phyloP scores from a whole-genome alignment of 2,797 vertebrate genomes.

The Paramormyrops hopkinsi region DNA sequence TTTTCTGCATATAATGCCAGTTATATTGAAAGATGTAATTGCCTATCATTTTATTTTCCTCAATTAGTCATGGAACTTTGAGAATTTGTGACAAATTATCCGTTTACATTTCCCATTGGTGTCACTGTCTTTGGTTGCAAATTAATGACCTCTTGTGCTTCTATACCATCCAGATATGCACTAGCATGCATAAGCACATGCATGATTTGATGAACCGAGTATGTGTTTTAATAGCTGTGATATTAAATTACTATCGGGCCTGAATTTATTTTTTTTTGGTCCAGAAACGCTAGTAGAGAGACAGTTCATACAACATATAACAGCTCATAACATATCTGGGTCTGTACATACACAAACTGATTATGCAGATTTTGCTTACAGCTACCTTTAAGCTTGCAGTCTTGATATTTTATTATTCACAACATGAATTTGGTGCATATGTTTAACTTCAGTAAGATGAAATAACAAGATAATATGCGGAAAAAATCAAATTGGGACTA shows the following conservation, averaged over 20 bases:
- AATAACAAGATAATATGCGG: not conserved
- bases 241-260: not conserved
- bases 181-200: not conserved
- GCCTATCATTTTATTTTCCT: not conserved
- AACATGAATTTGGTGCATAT: not conserved
- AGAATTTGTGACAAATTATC: not conserved
- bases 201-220: not conserved
- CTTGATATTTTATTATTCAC: not conserved
- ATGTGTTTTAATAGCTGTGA: not conserved
- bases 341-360: not conserved
- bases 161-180: not conserved
- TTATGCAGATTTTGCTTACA: not conserved
- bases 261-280: not conserved
- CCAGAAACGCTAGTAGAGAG: not conserved
- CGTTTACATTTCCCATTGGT: not conserved
- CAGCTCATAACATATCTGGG: not conserved
- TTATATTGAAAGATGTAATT: constrained; percentile 22
- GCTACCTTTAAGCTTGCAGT: not conserved
- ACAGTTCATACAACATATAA: not conserved
- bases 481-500: not conserved
- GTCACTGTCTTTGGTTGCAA: not conserved
- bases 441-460: not conserved
- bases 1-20: constrained; percentile 32
- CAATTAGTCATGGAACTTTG: not conserved
- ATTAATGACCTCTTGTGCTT: not conserved